Evolutionary conservation across 2,888 invertebrate species (phyloP).

Genomic region (Clitarchus hookeri): DNA sequence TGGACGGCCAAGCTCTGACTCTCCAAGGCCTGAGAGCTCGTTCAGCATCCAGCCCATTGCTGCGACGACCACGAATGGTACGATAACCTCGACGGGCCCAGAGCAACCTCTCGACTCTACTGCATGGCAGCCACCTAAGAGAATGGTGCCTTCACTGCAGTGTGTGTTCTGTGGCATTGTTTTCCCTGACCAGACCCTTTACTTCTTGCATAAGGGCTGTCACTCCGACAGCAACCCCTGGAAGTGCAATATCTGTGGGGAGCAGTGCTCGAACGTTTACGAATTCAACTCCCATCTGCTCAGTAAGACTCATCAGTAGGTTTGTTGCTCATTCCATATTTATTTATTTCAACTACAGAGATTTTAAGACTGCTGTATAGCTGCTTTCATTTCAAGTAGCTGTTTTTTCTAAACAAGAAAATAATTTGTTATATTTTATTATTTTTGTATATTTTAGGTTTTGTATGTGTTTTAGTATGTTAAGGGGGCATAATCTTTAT

Average conservation of each 20-base stretch:
- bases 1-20: slow-evolving; percentile 31
- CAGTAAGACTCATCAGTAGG: slow-evolving; percentile 87
- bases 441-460: too few species aligned
- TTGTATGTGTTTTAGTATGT: too few species aligned
- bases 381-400: too few species aligned
- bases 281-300: slow-evolving; percentile 96
- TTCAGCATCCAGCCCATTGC: slow-evolving; percentile 50
- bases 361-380: not conserved
- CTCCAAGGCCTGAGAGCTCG: slow-evolving; percentile 39
- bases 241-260: slow-evolving; percentile 97
- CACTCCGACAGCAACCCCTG: slow-evolving; percentile 97
- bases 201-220: slow-evolving; percentile 96
- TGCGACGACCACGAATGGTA: slow-evolving; percentile 60
- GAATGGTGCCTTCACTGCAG: slow-evolving; percentile 58
- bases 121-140: slow-evolving; percentile 56
- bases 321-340: not conserved
- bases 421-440: too few species aligned
- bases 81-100: slow-evolving; percentile 73
- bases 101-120: slow-evolving; percentile 50
- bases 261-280: slow-evolving; percentile 92
- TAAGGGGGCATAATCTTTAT: too few species aligned
- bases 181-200: slow-evolving; percentile 94
- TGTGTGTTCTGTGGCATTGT: slow-evolving; percentile 93
- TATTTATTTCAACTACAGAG: not conserved
- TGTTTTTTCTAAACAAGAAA: too few species aligned